Conservation (phyloP, 2,113 vertebrate genomes). For the Polypterus bichir region DNA sequence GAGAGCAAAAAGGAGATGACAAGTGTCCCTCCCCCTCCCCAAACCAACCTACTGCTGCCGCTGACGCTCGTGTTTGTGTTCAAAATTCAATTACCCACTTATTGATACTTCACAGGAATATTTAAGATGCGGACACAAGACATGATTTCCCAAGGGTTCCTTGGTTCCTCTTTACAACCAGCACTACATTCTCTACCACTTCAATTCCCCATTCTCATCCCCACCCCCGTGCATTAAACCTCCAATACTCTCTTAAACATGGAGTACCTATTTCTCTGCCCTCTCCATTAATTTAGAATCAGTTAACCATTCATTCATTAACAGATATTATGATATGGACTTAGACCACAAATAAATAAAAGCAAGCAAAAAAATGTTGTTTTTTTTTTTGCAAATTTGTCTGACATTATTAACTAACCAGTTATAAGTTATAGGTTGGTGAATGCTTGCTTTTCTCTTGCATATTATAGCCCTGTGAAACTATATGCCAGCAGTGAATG, state of each 20-base stretch:
- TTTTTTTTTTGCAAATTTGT: slow-evolving; percentile 98
- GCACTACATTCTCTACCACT: slow-evolving; percentile 57
- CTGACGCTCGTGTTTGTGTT: slow-evolving; percentile 98
- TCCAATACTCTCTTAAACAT: slow-evolving; percentile 26
- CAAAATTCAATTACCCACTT: slow-evolving; percentile 99
- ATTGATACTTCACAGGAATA: slow-evolving; percentile 99
- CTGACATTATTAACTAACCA: slow-evolving; percentile 78
- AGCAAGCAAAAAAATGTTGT: slow-evolving; percentile 96
- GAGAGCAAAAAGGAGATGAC: slow-evolving; percentile 64
- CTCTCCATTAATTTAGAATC: slow-evolving; percentile 99
- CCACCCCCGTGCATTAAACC: slow-evolving; percentile 37
- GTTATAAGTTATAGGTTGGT: too few species aligned
- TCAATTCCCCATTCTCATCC: slow-evolving; percentile 19
- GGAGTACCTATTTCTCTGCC: slow-evolving; percentile 86
- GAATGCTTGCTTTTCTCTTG: too few species aligned
- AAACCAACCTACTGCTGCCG: slow-evolving; percentile 62
- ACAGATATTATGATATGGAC: slow-evolving; percentile 95
- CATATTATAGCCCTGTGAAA: too few species aligned
- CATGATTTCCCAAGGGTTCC: slow-evolving; percentile 96
- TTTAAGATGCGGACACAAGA: slow-evolving; percentile 99
- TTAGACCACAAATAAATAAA: slow-evolving; percentile 89
- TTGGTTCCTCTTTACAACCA: slow-evolving; percentile 98
- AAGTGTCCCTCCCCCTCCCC: slow-evolving; percentile 49
- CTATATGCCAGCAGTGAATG: too few species aligned
- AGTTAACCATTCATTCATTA: slow-evolving; percentile 99